Conservation (phyloP, 2,888 invertebrate species). For the Monopis laevigella region DNA sequence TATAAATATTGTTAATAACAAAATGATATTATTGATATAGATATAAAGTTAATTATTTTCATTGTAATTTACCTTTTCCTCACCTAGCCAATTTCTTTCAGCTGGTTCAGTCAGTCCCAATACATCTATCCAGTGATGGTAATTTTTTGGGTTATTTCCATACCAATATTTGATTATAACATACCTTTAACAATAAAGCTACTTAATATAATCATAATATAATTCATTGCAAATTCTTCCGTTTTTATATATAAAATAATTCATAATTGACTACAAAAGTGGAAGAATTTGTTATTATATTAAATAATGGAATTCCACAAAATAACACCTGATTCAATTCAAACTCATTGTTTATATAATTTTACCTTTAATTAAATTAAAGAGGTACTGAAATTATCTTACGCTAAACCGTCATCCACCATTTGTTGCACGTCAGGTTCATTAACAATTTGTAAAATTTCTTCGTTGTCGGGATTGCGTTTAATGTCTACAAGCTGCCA, state of each 20-base stretch:
- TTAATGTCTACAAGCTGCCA: slow-evolving; percentile 84
- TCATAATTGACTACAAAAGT: no score
- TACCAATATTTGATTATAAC: slow-evolving; percentile 84
- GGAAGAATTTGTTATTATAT: no score
- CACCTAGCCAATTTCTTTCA: slow-evolving; percentile 78
- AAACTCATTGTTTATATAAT: no score
- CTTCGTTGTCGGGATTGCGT: slow-evolving; percentile 76
- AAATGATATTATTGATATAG: neutral
- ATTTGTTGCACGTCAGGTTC: slow-evolving; percentile 76
- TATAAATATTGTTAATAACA: neutral
- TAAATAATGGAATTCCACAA: no score
- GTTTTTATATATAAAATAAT: no score
- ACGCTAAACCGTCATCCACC: slow-evolving; percentile 85
- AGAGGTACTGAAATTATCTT: no score
- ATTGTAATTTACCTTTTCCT: slow-evolving; percentile 63
- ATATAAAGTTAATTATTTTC: no score
- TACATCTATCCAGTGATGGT: slow-evolving; percentile 75
- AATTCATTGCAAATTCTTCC: no score
- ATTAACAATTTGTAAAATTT: slow-evolving; percentile 74
- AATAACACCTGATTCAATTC: no score
- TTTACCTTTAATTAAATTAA: no score
- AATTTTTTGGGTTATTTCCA: slow-evolving; percentile 75
- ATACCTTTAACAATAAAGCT: no score
- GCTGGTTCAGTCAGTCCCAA: slow-evolving; percentile 74
- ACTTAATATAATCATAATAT: no score